Base-by-base conservation (phyloP, 2,888 invertebrate genomes). In the Tridacna crocea region DNA sequence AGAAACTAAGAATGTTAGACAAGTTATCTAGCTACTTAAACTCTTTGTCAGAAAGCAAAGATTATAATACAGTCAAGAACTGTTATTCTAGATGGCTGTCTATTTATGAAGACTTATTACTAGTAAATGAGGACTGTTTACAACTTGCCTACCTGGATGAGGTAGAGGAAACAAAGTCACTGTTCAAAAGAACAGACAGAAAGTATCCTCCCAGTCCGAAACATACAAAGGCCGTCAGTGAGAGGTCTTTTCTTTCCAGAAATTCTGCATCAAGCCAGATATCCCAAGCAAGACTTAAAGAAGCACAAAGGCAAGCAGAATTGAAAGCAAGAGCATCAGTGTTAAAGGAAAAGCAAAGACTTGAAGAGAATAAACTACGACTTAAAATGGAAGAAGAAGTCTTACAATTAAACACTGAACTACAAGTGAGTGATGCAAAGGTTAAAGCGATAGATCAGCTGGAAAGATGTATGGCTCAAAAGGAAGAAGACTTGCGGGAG, bases 231-330 rank as follows among this genome's bases (percentile, higher is more conserved):
- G n/a, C 60, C 8, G 24, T 6, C n/a, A 60, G 60, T 60, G 60
- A 60, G 24, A 19, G 19, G 12, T 60, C 60, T 10, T n/a, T 60
- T 60, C 11, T 24, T 22, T 19, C 19, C 10, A 60, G 24, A 60
- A 36, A 36, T 36, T 60, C 60, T 22, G 6, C n/a, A n/a, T 19
- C 19, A 11, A 60, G 60, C 24, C 60, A 60, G 11, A 60, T 60
- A 19, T 60, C 60, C 24, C 19, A 60, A 60, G n/a, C n/a, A 60
- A 60, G 60, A 24, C 15, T 60, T 0, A 15, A 15, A 24, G 60
- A 60, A n/a, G 60, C n/a, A 19, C 60, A 60, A n/a, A 12, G 60
- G n/a, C 60, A 60, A 60, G 60, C 60, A 60, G 60, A 60, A n/a
- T 19, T 60, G 2, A n/a, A 60, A n/a, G 60, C 60, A 12, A 15